These are phyloP conservation scores for Pogonognathellus flavescens DNA, from an alignment of 1,140 invertebrate genomes.

Conservation along the genomic window DNA sequence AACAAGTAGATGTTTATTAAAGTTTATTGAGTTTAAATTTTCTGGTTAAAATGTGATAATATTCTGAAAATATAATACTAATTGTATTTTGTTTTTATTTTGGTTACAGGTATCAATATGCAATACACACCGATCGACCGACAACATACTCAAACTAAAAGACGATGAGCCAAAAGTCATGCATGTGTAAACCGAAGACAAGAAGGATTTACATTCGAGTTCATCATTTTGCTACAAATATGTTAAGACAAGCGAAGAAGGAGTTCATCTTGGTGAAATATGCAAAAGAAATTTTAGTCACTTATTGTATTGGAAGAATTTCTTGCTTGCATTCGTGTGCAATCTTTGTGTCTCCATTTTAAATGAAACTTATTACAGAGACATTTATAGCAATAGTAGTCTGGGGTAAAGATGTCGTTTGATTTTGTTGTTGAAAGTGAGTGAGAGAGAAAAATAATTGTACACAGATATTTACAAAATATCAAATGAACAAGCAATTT, in stretches of 20 bases:
- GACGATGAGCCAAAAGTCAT: not conserved
- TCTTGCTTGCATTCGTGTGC: no score
- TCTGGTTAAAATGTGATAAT: no score
- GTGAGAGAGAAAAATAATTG: constrained; percentile 3
- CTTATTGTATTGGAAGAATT: constrained; percentile 12
- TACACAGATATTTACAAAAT: constrained; percentile 25
- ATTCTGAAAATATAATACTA: no score
- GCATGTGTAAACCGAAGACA: not conserved
- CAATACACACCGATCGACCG: constrained; percentile 9
- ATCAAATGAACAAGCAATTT: constrained; percentile 1
- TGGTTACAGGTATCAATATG: constrained; percentile 31
- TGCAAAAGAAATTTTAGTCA: constrained; percentile 9
- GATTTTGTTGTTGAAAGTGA: not conserved
- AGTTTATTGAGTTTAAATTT: no score
- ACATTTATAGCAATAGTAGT: not conserved
- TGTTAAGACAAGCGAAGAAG: not conserved
- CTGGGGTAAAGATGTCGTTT: constrained; percentile 5
- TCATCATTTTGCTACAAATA: not conserved
- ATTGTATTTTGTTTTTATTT: constrained; percentile 7
- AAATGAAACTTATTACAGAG: not conserved
- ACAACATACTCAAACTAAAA: constrained; percentile 29
- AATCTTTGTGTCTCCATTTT: not conserved
- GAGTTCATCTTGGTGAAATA: not conserved
- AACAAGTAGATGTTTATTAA: no score
- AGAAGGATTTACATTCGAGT: not conserved